Evolutionary conservation across 2,797 vertebrate species (phyloP).

Genomic region (Petrocephalus schoutedeni): DNA sequence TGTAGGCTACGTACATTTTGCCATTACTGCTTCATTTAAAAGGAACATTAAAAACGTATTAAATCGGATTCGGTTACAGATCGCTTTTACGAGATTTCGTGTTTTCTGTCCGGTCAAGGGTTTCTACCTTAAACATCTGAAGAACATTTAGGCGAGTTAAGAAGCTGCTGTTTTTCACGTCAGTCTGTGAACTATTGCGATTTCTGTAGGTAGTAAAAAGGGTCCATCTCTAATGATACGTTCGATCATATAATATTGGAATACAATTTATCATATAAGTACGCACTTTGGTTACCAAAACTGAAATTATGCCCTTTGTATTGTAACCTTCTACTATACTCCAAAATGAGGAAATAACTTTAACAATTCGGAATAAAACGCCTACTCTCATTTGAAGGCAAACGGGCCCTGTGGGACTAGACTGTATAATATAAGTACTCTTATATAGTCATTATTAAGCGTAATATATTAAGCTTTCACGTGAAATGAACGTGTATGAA

Average conservation of each 20-base stretch:
- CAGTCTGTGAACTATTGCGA: background rate
- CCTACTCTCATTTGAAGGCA: background rate
- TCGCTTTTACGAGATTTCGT: background rate
- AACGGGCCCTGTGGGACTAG: background rate
- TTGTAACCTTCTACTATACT: background rate
- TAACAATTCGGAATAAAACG: background rate
- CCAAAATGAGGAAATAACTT: slow-evolving; percentile 1
- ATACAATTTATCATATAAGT: background rate
- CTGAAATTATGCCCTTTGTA: background rate
- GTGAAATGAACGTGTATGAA: background rate
- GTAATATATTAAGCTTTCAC: background rate
- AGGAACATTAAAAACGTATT: background rate
- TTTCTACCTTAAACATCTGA: slow-evolving; percentile 6
- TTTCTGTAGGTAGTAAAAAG: background rate
- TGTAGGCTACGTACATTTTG: background rate
- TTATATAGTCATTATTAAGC: background rate
- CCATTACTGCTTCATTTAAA: background rate
- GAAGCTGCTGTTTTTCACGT: background rate
- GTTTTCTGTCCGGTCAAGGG: background rate
- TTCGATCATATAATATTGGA: background rate
- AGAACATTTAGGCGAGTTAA: background rate
- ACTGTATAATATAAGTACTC: background rate
- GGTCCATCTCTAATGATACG: background rate
- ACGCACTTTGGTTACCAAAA: background rate
- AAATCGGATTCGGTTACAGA: background rate